Evolutionary conservation across 2,113 vertebrate genomes (phyloP).

Genomic region (Pluvianellus socialis): DNA sequence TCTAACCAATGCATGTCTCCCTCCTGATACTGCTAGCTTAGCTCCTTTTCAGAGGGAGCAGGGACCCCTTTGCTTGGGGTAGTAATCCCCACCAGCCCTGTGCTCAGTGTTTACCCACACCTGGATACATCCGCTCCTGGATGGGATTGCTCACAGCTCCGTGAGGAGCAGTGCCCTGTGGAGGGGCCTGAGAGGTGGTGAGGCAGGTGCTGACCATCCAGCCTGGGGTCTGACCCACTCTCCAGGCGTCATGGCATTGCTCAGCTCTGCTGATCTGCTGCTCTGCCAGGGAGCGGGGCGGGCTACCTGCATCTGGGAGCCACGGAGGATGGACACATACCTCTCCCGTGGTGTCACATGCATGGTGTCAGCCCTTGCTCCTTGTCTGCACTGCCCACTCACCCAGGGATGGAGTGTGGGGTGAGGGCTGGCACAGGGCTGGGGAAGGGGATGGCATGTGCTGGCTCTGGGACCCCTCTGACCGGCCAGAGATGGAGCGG

Average conservation of each 20-base stretch:
- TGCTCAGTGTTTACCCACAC: not conserved
- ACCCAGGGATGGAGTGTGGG: too few relatives aligned
- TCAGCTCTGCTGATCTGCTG: not conserved
- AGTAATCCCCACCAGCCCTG: not conserved
- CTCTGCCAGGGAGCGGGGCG: rapidly evolving
- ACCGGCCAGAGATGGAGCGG: not conserved
- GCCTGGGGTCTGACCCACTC: not conserved
- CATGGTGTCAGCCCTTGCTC: not conserved
- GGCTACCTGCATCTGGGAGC: not conserved
- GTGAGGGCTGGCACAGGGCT: not conserved
- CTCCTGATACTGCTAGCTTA: not conserved
- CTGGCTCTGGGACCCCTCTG: not conserved
- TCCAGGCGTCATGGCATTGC: not conserved
- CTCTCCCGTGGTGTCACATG: not conserved
- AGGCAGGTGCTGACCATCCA: not conserved
- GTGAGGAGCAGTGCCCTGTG: not conserved
- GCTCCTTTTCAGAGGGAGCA: not conserved
- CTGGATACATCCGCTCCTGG: not conserved
- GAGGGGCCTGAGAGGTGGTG: not conserved
- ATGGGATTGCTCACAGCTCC: not conserved
- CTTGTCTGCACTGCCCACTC: not conserved
- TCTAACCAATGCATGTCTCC: not conserved
- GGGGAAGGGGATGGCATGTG: not conserved
- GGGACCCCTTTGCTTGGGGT: not conserved
- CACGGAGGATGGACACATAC: rapidly evolving